Percentiles rank a stretch among this genome's conserved stretches.
These are phyloP conservation scores for Sinotaia quadrata DNA, from an alignment of 2,888 invertebrate genomes.

Conservation along the genomic window DNA sequence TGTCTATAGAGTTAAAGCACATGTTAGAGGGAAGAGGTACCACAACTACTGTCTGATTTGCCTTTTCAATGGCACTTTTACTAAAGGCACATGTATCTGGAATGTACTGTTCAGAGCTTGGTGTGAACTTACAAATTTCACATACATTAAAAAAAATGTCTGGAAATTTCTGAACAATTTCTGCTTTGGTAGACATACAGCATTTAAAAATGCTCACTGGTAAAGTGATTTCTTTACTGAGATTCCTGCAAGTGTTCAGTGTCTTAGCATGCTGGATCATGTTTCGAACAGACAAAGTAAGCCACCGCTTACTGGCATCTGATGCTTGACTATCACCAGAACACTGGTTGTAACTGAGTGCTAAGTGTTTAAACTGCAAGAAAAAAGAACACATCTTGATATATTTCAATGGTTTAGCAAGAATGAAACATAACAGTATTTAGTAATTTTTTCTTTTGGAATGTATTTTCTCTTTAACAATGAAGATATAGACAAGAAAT, in stretches of 20 bases:
- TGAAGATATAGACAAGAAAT: too few species aligned
- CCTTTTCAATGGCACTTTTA: background rate
- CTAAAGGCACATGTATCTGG: constrained; percentile 19
- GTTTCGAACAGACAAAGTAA: constrained; percentile 19
- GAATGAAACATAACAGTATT: too few species aligned
- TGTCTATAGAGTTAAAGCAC: constrained; percentile 49
- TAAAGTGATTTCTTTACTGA: background rate
- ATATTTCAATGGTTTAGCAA: too few species aligned
- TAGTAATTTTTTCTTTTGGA: too few species aligned
- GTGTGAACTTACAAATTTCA: constrained; percentile 47
- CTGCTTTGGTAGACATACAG: constrained; percentile 44
- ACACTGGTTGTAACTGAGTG: constrained; percentile 77
- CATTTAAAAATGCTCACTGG: constrained; percentile 38
- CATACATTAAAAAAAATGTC: constrained; percentile 39
- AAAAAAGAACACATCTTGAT: constrained; percentile 17
- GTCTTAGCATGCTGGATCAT: constrained; percentile 24
- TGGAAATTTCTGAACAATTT: constrained; percentile 18
- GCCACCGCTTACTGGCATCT: constrained; percentile 15
- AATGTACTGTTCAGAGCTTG: constrained; percentile 5
- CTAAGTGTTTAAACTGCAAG: constrained; percentile 81
- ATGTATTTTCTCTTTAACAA: too few species aligned
- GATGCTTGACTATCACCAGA: constrained; percentile 12
- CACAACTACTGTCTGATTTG: background rate
- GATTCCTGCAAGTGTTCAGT: constrained; percentile 25
- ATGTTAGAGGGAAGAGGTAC: constrained; percentile 32